phyloP scores from a whole-genome alignment of 2,113 vertebrate genomes.

The Pleuronectes platessa region DNA sequence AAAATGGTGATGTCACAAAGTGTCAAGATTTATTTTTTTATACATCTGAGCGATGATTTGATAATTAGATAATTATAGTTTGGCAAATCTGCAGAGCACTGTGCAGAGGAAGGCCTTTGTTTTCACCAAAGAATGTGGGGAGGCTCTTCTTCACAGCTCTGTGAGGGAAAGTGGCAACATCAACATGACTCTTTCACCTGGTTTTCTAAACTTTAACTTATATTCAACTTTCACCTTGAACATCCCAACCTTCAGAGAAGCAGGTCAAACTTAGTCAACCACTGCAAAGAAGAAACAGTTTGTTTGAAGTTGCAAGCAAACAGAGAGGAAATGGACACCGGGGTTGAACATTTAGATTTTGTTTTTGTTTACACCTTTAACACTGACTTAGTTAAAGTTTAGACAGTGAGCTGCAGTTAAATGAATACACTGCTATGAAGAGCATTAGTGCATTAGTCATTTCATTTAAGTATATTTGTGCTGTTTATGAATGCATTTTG shows the following conservation, averaged over 20 bases:
- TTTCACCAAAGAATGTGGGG: not conserved
- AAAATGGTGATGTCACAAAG: not conserved
- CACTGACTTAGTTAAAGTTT: not conserved
- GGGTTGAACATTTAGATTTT: not conserved
- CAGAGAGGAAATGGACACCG: not conserved
- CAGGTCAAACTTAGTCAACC: not conserved
- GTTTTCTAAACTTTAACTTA: not conserved
- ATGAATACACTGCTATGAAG: not conserved
- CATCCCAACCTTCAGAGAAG: not conserved
- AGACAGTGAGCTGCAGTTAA: not conserved
- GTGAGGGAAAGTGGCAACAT: not conserved
- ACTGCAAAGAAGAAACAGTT: not conserved
- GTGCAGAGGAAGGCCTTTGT: not conserved
- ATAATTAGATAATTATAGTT: no score
- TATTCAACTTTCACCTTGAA: not conserved
- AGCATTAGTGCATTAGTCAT: no score
- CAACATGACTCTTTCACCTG: not conserved
- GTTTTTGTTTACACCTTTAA: no score
- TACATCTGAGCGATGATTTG: no score
- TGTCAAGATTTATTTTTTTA: not conserved
- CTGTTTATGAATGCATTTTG: no score
- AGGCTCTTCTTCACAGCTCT: not conserved
- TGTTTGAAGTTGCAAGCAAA: not conserved
- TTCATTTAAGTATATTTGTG: no score
- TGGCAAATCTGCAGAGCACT: not conserved